Evolutionary conservation across 2,888 invertebrate genomes (phyloP), one percentile per base, ranked within the genome.

Genomic region (Stenotaenia linearis): DNA sequence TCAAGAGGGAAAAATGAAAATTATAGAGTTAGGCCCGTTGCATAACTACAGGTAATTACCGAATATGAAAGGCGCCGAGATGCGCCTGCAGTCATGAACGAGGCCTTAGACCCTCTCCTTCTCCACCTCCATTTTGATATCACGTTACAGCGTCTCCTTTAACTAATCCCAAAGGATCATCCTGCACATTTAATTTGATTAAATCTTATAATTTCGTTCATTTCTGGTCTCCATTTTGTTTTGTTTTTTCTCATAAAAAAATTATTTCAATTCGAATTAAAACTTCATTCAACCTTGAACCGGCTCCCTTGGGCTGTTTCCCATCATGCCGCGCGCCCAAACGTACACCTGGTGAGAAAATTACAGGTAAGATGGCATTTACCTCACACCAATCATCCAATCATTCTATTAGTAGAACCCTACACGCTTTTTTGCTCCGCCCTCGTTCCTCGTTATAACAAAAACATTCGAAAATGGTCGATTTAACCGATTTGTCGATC

Each of bases 61-160:
- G 61, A 61, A 61, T 61, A 61, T 61, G 61, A 61, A 61, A 61
- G 61, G 61, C 61, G 61, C 61, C 61, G 61, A 61, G 61, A 61
- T 61, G 61, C 61, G 61, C 61, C 61, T 61, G 25, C 61, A 61
- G 61, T 61, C 61, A 61, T 61, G 25, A 61, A 61, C 61, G 25
- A 61, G 61, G 61, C 61, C 61, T 10, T 25, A 25, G 61, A 61
- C 61, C 61, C 61, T 61, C 61, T 25, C 61, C 28, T 61, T 61
- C 61, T 28, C 61, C 61, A 61, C 28, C 61, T 61, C 61, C 61
- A 61, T 15, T 61, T 61, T 61, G 25, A 61, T 61, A 25, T 28
- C 61, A 23, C 61, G 25, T 61, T 15, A 28, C 28, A 25, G 7
- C 12, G 25, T 61, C 6, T 25, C 61, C 15, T 61, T 61, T 10